Base-by-base conservation (phyloP, 1,140 invertebrate species). In the Himalopsyche phryganea region DNA sequence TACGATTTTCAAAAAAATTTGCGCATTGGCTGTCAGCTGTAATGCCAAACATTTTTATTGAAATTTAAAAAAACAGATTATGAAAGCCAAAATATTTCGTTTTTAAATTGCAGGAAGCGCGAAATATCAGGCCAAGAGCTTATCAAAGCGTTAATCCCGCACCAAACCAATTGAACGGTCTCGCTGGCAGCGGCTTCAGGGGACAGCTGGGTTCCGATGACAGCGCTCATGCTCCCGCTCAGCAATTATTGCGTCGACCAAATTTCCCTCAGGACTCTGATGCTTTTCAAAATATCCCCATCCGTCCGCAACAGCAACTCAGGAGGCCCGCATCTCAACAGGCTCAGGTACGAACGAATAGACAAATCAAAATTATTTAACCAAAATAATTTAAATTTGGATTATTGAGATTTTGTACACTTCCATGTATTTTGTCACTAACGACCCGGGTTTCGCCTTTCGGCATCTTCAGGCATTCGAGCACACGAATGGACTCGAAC, bases 101-200 rank as follows among this genome's bases (percentile, higher is more conserved):
- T 40, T n/a, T 40, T 40, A 13, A 15, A 11, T 45, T n/a, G 14
- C 35, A 63, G 57, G 61, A 63, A 40, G 32, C 52, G 6, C 48
- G 56, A 41, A 59, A 58, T 35, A 59, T 63, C 10, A 55, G 45
- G 23, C 56, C 61, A 1, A 50, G 61, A 40, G 53, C 52, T 5
- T 63, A 56, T 38, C 61, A 59, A 35, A 59, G 35, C 13, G 52
- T 45, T 11, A 48, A 59, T 3, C 48, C 57, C 10, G 19, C 32
- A 17, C 51, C 50, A 50, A 63, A 63, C 46, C 55, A 56, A 35
- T 35, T 58, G 1, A 33, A 33, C 18, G 56, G 42, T 5, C 5
- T 45, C 2, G 2, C 17, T 10, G 11, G 10, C 4, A 10, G 18
- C 1, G 47, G 47, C 6, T 50, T 58, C 23, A n/a, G 55, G 9